These are phyloP conservation scores for Portunus trituberculatus DNA, from an alignment of 1,140 invertebrate species.

Conservation along the genomic window DNA sequence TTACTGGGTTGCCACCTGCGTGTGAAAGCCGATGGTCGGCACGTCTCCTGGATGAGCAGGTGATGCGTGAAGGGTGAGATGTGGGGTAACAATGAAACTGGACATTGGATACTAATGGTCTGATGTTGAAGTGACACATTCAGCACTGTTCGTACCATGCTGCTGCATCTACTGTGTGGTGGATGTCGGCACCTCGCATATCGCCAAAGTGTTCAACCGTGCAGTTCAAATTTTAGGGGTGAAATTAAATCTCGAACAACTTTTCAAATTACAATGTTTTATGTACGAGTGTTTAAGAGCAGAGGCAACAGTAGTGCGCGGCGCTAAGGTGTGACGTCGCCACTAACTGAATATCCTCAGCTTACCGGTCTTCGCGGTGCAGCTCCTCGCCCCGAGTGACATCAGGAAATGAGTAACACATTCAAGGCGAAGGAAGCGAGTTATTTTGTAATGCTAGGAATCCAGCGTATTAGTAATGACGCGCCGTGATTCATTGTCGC, in stretches of 20 bases:
- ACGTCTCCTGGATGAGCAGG: neutral
- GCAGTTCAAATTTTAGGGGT: neutral
- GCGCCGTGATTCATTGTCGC: neutral
- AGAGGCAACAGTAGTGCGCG: neutral
- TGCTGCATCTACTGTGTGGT: neutral
- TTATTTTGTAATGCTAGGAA: slow-evolving; percentile 8
- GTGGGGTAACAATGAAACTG: neutral
- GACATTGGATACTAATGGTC: neutral
- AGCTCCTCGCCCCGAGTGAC: neutral
- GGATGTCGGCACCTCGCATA: too few relatives aligned
- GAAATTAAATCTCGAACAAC: neutral
- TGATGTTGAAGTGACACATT: neutral
- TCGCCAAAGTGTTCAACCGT: neutral
- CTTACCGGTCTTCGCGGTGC: neutral
- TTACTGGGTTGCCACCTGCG: neutral
- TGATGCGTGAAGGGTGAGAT: neutral
- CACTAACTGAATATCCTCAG: neutral
- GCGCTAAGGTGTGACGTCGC: neutral
- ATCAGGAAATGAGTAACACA: neutral
- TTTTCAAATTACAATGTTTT: too few relatives aligned
- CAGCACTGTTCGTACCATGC: neutral
- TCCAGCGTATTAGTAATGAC: neutral
- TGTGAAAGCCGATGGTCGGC: neutral
- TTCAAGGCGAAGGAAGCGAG: neutral
- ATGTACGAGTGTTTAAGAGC: too few relatives aligned